Evolutionary conservation across 2,888 invertebrate genomes (phyloP).

Genomic region (Hybos culiciformis): DNA sequence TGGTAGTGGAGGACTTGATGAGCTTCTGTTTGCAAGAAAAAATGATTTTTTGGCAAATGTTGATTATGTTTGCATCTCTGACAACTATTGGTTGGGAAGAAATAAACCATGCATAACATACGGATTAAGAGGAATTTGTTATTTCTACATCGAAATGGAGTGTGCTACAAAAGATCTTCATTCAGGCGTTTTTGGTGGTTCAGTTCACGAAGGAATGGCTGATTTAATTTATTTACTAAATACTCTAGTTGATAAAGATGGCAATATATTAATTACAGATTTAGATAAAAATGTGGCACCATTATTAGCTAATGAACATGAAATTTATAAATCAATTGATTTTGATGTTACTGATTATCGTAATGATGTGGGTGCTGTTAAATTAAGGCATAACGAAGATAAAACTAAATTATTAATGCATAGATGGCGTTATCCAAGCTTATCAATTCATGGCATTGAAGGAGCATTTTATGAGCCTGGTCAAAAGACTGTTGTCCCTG

Average conservation of each 20-base stretch:
- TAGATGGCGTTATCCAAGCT: slow-evolving; percentile 86
- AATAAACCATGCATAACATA: slow-evolving; percentile 96
- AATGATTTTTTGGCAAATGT: slow-evolving; percentile 64
- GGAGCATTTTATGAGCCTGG: slow-evolving; percentile 84
- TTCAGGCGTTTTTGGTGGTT: slow-evolving; percentile 91
- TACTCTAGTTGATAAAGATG: slow-evolving; percentile 71
- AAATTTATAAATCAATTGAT: slow-evolving; percentile 67
- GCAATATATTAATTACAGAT: slow-evolving; percentile 70
- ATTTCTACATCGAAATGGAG: slow-evolving; percentile 76
- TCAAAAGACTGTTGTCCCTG: slow-evolving; percentile 88
- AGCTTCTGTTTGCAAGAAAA: slow-evolving; percentile 54
- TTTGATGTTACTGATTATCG: slow-evolving; percentile 68
- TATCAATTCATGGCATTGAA: slow-evolving; percentile 93
- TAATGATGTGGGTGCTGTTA: slow-evolving; percentile 51
- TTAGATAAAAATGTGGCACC: slow-evolving; percentile 66
- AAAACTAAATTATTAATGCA: slow-evolving; percentile 80
- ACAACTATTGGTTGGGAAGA: slow-evolving; percentile 97
- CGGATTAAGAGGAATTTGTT: slow-evolving; percentile 85
- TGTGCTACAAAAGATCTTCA: slow-evolving; percentile 89
- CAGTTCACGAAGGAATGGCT: slow-evolving; percentile 81
- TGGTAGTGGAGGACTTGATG: slow-evolving; percentile 91
- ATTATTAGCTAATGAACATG: slow-evolving; percentile 52
- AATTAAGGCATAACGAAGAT: slow-evolving; percentile 61
- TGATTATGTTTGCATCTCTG: slow-evolving; percentile 94
- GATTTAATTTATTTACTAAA: slow-evolving; percentile 80